These are phyloP conservation scores for Idaea straminata DNA, from an alignment of 2,888 invertebrate genomes.

Conservation along the genomic window DNA sequence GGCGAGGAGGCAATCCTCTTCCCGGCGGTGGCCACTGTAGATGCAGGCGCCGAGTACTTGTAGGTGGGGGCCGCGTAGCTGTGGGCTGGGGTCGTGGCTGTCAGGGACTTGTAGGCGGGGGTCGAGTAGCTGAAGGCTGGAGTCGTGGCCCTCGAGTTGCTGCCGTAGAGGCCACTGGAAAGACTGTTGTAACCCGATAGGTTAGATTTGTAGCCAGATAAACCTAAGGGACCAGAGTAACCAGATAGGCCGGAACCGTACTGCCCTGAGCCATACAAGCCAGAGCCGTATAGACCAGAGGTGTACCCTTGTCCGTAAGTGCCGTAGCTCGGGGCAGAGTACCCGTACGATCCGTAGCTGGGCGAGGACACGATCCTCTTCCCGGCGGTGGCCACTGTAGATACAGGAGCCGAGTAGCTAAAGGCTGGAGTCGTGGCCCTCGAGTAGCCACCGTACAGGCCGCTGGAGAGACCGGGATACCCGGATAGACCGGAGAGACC, in stretches of 20 bases:
- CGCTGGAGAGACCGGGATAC: slow-evolving; percentile 10
- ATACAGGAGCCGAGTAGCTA: not conserved
- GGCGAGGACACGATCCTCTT: slow-evolving; percentile 42
- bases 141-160: slow-evolving; percentile 8
- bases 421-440: not conserved
- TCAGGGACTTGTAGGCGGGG: no score
- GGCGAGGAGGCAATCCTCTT: slow-evolving; percentile 33
- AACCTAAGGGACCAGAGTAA: slow-evolving; percentile 5
- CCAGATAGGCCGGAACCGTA: slow-evolving; percentile 11
- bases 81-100: no score
- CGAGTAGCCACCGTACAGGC: not conserved
- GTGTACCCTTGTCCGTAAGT: no score
- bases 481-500: slow-evolving; percentile 5
- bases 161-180: not conserved
- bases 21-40: slow-evolving; percentile 34
- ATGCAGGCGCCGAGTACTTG: slow-evolving; percentile 23
- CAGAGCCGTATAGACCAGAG: slow-evolving; percentile 13
- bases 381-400: slow-evolving; percentile 42
- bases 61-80: no score
- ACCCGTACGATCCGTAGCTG: slow-evolving; percentile 27
- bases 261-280: slow-evolving; percentile 11
- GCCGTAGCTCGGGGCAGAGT: slow-evolving; percentile 10
- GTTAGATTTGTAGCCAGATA: not conserved
- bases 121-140: not conserved
- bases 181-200: slow-evolving; percentile 5